Evolutionary conservation across 2,113 vertebrate genomes (phyloP).

Genomic region (Pica pica): DNA sequence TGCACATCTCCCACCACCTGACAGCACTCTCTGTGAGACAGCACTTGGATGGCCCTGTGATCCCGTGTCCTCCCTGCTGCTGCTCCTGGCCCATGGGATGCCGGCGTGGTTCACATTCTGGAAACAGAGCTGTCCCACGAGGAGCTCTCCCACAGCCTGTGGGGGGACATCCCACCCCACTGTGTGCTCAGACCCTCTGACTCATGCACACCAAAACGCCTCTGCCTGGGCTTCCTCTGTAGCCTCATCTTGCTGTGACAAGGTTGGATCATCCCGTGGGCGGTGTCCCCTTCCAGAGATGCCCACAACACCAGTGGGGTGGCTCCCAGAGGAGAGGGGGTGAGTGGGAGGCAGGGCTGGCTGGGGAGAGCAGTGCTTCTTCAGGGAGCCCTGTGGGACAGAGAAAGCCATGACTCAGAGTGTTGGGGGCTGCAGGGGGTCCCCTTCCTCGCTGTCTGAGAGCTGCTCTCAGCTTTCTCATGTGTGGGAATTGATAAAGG

Average conservation of each 20-base stretch:
- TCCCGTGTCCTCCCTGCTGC: neutral
- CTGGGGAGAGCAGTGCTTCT: neutral
- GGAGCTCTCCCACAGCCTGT: rapidly evolving
- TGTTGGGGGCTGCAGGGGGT: neutral
- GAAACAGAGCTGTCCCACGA: neutral
- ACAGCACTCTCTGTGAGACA: neutral
- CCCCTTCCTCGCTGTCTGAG: neutral
- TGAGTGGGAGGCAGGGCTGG: neutral
- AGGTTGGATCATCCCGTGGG: neutral
- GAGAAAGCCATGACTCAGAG: neutral
- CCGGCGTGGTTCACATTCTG: neutral
- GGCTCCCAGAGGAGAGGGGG: neutral
- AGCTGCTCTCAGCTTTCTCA: neutral
- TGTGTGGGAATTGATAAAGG: neutral
- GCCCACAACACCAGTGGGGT: rapidly evolving
- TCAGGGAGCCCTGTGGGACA: neutral
- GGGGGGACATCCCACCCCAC: neutral
- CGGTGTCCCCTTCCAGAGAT: neutral
- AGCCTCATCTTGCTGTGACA: neutral
- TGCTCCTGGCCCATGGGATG: neutral
- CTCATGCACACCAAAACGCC: neutral
- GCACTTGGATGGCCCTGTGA: rapidly evolving
- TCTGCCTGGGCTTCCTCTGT: neutral
- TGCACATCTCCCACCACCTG: neutral
- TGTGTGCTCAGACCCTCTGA: neutral